phyloP scores from a whole-genome alignment of 2,888 invertebrate genomes.

The Odontocerum albicorne region DNA sequence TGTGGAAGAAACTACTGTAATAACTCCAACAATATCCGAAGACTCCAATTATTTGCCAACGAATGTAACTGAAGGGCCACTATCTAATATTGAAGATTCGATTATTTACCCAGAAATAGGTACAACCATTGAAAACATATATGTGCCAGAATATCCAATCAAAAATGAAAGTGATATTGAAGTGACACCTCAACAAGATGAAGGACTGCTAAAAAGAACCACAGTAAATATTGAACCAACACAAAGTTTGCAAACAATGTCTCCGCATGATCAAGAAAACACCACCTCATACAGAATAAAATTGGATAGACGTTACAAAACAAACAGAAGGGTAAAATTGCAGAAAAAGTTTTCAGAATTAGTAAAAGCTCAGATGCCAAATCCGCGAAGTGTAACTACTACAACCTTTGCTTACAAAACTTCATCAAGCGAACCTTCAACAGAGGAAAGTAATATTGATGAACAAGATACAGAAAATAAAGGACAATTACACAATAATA shows the following conservation, averaged over 20 bases:
- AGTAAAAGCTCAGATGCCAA: constrained; percentile 45
- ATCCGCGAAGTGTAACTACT: constrained; percentile 25
- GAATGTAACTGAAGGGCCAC: background rate
- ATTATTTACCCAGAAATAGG: constrained; percentile 8
- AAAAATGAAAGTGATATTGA: background rate
- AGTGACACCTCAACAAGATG: background rate
- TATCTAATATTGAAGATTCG: background rate
- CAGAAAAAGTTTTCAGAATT: constrained; percentile 39
- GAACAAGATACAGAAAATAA: background rate
- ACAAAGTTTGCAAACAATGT: background rate
- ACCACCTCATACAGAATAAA: constrained; percentile 1
- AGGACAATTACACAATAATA: background rate
- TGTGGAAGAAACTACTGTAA: background rate
- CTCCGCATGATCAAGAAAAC: background rate
- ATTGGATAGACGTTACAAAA: constrained; percentile 18
- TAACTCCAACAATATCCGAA: background rate
- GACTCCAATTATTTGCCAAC: background rate
- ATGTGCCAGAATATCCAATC: constrained; percentile 15
- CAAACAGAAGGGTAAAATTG: constrained; percentile 28
- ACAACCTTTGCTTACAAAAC: constrained; percentile 4
- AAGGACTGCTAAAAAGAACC: background rate
- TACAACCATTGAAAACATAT: constrained; percentile 23
- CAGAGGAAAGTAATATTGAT: background rate
- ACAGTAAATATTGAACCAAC: background rate
- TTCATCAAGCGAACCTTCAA: too few species aligned